phyloP scores from a whole-genome alignment of 2,888 invertebrate species.

The Synergus umbraculus region DNA sequence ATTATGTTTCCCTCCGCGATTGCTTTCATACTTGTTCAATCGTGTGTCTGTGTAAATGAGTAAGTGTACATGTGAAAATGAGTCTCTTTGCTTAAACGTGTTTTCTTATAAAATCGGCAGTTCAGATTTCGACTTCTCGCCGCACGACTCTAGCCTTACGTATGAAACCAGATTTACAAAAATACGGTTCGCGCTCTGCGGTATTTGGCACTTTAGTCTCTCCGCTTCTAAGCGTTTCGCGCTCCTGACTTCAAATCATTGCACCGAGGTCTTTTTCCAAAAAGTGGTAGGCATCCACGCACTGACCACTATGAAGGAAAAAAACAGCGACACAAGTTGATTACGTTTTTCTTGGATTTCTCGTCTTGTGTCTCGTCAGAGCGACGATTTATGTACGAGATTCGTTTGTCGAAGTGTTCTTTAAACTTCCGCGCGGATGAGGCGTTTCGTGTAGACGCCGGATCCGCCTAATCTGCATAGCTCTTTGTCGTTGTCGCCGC shows the following conservation, averaged over 20 bases:
- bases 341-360: slow-evolving; percentile 4
- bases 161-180: slow-evolving; percentile 77
- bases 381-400: neutral
- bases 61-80: slow-evolving; percentile 43
- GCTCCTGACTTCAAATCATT: slow-evolving; percentile 42
- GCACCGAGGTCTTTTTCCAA: slow-evolving; percentile 21
- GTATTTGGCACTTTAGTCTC: slow-evolving; percentile 73
- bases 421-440: slow-evolving; percentile 29
- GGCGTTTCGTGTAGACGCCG: slow-evolving; percentile 45
- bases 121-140: slow-evolving; percentile 71
- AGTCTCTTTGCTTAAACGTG: slow-evolving; percentile 49
- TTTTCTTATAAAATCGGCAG: slow-evolving; percentile 76
- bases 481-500: slow-evolving; percentile 46
- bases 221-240: slow-evolving; percentile 54
- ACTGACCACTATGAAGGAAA: slow-evolving; percentile 17
- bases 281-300: slow-evolving; percentile 21
- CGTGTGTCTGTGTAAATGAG: slow-evolving; percentile 40
- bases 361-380: neutral
- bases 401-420: neutral
- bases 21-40: slow-evolving; percentile 46
- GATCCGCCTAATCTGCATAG: slow-evolving; percentile 41
- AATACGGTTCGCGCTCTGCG: slow-evolving; percentile 76
- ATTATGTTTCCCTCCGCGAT: slow-evolving; percentile 41
- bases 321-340: slow-evolving; percentile 6
- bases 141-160: slow-evolving; percentile 74